Conservation (phyloP, 2,888 invertebrate species). For the Gastrophysa polygoni region DNA sequence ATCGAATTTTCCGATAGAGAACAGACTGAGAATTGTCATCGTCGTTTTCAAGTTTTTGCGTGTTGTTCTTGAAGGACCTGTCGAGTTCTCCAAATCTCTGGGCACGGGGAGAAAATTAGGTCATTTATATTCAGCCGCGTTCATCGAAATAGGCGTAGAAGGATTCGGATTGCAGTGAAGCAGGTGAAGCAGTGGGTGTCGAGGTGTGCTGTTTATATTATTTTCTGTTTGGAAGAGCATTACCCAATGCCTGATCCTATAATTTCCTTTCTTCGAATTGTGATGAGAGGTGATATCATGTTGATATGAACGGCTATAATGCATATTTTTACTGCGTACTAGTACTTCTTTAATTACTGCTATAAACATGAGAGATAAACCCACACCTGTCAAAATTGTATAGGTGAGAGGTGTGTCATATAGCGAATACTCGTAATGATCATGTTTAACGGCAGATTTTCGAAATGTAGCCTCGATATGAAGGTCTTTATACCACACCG, state of each 20-base stretch:
- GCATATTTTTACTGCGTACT: not conserved
- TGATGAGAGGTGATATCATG: not conserved
- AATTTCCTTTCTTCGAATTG: not conserved
- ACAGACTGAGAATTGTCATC: too few relatives aligned
- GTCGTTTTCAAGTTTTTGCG: too few relatives aligned
- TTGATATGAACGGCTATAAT: not conserved
- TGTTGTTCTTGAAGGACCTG: too few relatives aligned
- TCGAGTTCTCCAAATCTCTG: too few relatives aligned
- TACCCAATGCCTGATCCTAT: not conserved
- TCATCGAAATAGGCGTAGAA: not conserved
- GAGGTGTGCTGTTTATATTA: not conserved
- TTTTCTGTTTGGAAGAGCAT: not conserved
- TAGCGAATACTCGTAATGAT: not conserved
- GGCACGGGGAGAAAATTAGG: too few relatives aligned
- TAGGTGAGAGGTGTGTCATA: not conserved
- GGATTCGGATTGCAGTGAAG: not conserved
- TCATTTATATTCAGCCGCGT: not conserved
- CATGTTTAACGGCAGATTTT: not conserved
- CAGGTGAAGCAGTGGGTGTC: not conserved
- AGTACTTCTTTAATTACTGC: not conserved
- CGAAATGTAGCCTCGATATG: not conserved
- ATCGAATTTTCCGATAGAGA: too few relatives aligned
- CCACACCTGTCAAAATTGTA: not conserved
- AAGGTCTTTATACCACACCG: too few relatives aligned
- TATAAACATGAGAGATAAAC: not conserved